Base-by-base conservation (phyloP, 2,888 invertebrate species). In the Erebia epiphron region DNA sequence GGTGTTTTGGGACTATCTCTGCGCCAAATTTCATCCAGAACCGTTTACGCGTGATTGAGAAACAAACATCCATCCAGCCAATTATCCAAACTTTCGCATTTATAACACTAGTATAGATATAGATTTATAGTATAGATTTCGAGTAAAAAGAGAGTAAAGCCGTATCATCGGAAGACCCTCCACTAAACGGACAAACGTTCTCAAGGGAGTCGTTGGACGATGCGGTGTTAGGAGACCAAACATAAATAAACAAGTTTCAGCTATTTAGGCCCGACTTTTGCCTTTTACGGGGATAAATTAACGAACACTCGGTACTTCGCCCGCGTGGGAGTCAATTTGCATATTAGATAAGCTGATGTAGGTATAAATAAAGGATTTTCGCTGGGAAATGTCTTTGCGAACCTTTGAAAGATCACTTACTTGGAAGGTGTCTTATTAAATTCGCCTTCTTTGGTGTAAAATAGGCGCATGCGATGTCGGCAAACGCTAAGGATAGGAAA, bases 371-470 rank as follows among this genome's bases (percentile, higher is more conserved):
- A 21, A 46, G 21, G 62, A 62, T 49, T 8, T 13, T 46, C 49
- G 46, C 14, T 21, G 21, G 49, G 5, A 46, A 61, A 61, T 46
- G 8, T 13, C 46, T 14, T 2, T 13, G 46, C 49, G 18, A 62
- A 14, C 62, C 62, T 46, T 26, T 62, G 49, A 14, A 62, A 41
- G 46, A 62, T 61, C 43, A 46, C 43, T 62, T 62, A 46, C 43
- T 62, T 49, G 62, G 46, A 14, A 49, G 21, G 21, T 49, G 14
- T 62, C 62, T 49, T 21, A 62, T 62, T 62, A 62, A 46, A 49
- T 62, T 62, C 13, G 62, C 62, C 62, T 49, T 62, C 46, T 62
- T 62, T 62, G 62, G 62, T 46, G 46, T 26, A 46, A 62, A 62
- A 49, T 21, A 21, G 16, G 60, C 16, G 41, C n/a, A 14, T 54